Evolutionary conservation across 2,888 invertebrate species (phyloP).

Genomic region (Megamerina dolium): DNA sequence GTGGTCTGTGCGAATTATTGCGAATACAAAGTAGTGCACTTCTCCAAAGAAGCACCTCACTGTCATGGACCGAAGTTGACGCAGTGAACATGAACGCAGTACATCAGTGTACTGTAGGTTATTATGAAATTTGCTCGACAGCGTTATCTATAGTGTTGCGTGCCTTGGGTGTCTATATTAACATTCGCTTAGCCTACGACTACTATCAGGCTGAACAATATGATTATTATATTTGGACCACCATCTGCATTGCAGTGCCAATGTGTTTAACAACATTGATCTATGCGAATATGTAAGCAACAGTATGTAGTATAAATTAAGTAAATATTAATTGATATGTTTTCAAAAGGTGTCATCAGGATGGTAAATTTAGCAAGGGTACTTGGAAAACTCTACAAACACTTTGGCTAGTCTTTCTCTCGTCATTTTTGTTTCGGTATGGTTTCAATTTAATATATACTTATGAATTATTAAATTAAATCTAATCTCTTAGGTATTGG

Average conservation of each 20-base stretch:
- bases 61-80: conserved; percentile 18
- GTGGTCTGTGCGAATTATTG: no score
- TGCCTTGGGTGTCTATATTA: conserved; percentile 29
- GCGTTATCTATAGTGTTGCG: conserved; percentile 33
- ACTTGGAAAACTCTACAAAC: conserved; percentile 22
- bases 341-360: conserved; percentile 29
- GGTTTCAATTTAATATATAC: background rate
- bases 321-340: background rate
- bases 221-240: conserved; percentile 36
- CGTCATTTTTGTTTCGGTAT: conserved; percentile 36
- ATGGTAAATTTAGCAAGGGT: conserved; percentile 26
- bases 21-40: conserved; percentile 8
- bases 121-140: conserved; percentile 30
- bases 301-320: background rate
- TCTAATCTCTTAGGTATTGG: conserved; percentile 25
- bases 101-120: conserved; percentile 12
- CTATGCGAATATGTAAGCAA: conserved; percentile 36
- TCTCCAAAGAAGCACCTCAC: conserved; percentile 4
- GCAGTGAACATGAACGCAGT: conserved; percentile 15
- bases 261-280: conserved; percentile 35
- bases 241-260: conserved; percentile 33
- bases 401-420: conserved; percentile 28
- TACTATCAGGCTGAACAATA: conserved; percentile 30
- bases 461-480: conserved; percentile 3
- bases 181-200: conserved; percentile 30